Evolutionary conservation across 2,797 vertebrate species (phyloP).

Genomic region (Danio albolineatus): DNA sequence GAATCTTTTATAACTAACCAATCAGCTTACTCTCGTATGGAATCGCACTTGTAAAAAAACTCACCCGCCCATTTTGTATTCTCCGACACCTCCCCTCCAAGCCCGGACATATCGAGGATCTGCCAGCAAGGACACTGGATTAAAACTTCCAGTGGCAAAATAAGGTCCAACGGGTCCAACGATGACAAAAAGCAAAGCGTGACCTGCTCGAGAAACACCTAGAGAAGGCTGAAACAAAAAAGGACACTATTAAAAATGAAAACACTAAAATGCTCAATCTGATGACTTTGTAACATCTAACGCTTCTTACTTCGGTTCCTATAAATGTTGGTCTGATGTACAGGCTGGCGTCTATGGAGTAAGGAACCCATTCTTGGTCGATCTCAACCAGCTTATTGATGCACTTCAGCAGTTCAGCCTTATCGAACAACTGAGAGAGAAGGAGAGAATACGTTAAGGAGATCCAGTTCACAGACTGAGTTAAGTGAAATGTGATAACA

Average conservation of each 20-base stretch:
- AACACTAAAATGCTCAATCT: background rate
- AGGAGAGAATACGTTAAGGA: background rate
- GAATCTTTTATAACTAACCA: background rate
- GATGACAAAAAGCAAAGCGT: constrained; percentile 87
- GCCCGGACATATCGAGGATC: constrained; percentile 86
- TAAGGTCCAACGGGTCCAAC: constrained; percentile 87
- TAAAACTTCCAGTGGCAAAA: constrained; percentile 84
- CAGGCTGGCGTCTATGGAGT: constrained; percentile 81
- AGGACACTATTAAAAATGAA: background rate
- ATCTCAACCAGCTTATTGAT: constrained; percentile 85
- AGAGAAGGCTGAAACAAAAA: constrained; percentile 79
- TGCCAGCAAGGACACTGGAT: constrained; percentile 86
- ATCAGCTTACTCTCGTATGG: background rate
- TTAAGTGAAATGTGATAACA: constrained; percentile 5
- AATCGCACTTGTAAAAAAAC: constrained; percentile 48
- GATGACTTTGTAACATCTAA: background rate
- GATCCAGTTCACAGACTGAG: background rate
- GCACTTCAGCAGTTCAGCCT: constrained; percentile 83
- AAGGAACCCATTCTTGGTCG: constrained; percentile 90
- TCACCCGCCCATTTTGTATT: constrained; percentile 91
- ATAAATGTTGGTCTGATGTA: constrained; percentile 90
- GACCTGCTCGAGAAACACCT: constrained; percentile 76
- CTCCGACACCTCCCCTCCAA: constrained; percentile 87
- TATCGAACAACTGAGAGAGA: constrained; percentile 81
- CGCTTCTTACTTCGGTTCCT: constrained; percentile 82